Conservation (phyloP, 1,140 invertebrate species). For the Trichogramma pretiosum region DNA sequence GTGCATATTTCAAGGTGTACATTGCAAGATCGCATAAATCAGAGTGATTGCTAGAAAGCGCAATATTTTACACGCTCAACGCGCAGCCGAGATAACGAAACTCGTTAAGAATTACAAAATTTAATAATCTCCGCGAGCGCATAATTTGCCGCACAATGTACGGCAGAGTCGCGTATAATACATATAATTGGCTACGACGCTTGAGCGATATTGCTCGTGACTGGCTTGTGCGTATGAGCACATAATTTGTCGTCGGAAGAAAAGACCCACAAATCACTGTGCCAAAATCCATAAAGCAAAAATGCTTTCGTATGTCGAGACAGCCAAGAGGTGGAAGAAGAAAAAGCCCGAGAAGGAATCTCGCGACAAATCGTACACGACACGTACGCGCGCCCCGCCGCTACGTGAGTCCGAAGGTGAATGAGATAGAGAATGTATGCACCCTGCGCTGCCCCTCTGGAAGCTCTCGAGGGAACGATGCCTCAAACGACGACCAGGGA, state of each 20-base stretch:
- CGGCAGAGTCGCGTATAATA: too few relatives aligned
- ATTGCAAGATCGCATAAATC: slow-evolving; percentile 11
- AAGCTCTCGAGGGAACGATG: slow-evolving; percentile 39
- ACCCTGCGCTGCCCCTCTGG: too few relatives aligned
- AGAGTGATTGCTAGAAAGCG: slow-evolving; percentile 3
- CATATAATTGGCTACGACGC: too few relatives aligned
- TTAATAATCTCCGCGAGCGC: slow-evolving; percentile 14
- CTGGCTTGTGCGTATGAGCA: too few relatives aligned
- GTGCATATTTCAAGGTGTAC: too few relatives aligned
- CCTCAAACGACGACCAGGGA: slow-evolving; percentile 43
- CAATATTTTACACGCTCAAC: neutral
- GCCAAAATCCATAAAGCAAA: neutral
- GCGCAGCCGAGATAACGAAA: slow-evolving; percentile 5
- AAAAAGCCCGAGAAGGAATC: slow-evolving; percentile 7
- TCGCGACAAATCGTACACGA: slow-evolving; percentile 28
- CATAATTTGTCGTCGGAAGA: too few relatives aligned
- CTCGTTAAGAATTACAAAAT: slow-evolving; percentile 16
- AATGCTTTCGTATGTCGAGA: neutral
- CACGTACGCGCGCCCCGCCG: slow-evolving; percentile 6
- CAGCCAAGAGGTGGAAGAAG: slow-evolving; percentile 8
- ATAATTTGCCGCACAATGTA: too few relatives aligned
- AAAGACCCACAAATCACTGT: slow-evolving; percentile 13
- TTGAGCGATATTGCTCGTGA: too few relatives aligned
- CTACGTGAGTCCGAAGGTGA: slow-evolving; percentile 28
- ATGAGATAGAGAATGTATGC: too few relatives aligned